Conservation (phyloP, 2,797 vertebrate species). For the Basileuterus tristriatus region DNA sequence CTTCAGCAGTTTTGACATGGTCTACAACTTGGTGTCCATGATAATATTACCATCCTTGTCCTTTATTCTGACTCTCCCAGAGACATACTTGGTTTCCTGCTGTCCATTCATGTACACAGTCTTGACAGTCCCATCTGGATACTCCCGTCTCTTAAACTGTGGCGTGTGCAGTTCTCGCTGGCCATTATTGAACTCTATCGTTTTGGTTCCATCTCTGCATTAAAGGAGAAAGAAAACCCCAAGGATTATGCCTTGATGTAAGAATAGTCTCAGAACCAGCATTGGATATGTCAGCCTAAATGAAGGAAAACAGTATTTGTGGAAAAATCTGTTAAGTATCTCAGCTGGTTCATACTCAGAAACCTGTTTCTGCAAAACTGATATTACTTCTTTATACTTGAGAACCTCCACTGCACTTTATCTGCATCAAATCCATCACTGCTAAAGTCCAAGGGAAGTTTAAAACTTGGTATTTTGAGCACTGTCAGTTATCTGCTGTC, state of each 20-base stretch:
- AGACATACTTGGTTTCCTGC: constrained; percentile 91
- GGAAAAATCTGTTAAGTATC: neutral
- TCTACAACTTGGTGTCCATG: constrained; percentile 79
- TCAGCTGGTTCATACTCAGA: neutral
- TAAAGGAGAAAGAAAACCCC: neutral
- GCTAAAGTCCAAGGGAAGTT: neutral
- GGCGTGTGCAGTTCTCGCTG: constrained; percentile 91
- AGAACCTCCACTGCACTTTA: neutral
- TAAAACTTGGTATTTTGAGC: neutral
- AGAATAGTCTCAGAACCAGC: neutral
- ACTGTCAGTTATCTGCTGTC: accelerated
- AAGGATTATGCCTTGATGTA: neutral
- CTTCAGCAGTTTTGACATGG: neutral
- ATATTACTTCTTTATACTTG: accelerated
- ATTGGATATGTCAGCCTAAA: neutral
- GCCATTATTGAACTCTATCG: constrained; percentile 93
- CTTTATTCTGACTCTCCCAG: constrained; percentile 89
- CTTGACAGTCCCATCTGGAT: constrained; percentile 93
- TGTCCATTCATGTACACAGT: constrained; percentile 89
- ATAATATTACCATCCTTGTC: constrained; percentile 90
- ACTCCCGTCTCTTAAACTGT: constrained; percentile 91
- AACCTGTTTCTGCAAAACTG: neutral
- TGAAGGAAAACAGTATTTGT: neutral
- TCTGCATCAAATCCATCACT: neutral
- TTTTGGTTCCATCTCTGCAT: constrained; percentile 88